Percentiles rank a stretch among this genome's conserved stretches.
phyloP scores from a whole-genome alignment of 2,888 invertebrate genomes.

The Mesoligia furuncula region DNA sequence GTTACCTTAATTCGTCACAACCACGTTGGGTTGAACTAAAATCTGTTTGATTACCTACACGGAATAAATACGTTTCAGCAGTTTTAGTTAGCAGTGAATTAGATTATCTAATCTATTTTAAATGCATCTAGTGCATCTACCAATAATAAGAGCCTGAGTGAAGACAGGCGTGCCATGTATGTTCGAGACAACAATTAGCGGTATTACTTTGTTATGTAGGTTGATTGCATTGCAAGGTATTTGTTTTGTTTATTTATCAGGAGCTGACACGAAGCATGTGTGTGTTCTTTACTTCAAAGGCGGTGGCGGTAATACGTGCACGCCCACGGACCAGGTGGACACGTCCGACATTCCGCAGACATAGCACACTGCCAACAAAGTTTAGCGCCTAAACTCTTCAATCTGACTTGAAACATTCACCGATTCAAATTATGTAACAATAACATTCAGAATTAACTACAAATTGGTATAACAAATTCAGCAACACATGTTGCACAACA shows the following conservation, averaged over 20 bases:
- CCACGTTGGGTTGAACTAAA: not conserved
- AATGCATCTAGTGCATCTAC: not conserved
- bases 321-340: slow-evolving; percentile 85
- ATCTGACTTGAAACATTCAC: slow-evolving; percentile 67
- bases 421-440: slow-evolving; percentile 16
- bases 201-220: slow-evolving; percentile 72
- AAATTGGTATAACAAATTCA: slow-evolving; percentile 22
- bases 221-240: slow-evolving; percentile 74
- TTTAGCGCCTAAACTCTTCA: slow-evolving; percentile 72
- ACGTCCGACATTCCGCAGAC: slow-evolving; percentile 77
- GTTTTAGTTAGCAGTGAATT: not conserved
- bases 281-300: slow-evolving; percentile 79
- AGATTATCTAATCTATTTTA: not conserved
- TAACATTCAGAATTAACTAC: slow-evolving; percentile 20
- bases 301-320: slow-evolving; percentile 72
- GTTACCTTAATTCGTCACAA: slow-evolving; percentile 10
- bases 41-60: not conserved
- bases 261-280: slow-evolving; percentile 66
- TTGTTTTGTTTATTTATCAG: slow-evolving; percentile 70
- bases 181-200: slow-evolving; percentile 72
- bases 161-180: slow-evolving; percentile 48
- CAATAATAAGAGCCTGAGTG: slow-evolving; percentile 13
- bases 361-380: slow-evolving; percentile 78
- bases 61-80: not conserved
- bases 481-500: slow-evolving; percentile 32